A percentile compares a stretch with the other conserved stretches of the same genome.
phyloP scores from a whole-genome alignment of 1,140 invertebrate genomes.

The Dreissena rostriformis region DNA sequence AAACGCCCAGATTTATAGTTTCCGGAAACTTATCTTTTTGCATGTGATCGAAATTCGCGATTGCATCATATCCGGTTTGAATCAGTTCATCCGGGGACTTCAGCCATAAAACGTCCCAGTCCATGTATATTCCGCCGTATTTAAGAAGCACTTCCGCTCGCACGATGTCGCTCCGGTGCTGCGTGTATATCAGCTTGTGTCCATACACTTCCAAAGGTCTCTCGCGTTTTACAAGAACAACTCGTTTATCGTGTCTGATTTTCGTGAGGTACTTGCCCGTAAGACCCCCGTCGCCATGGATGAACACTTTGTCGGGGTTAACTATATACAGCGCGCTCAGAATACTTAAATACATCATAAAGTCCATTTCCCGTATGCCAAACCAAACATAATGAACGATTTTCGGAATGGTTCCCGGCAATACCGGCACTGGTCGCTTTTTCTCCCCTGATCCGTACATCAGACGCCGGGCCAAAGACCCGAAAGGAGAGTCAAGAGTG shows the following conservation, averaged over 20 bases:
- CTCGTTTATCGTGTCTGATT: conserved; percentile 60
- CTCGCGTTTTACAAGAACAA: conserved; percentile 66
- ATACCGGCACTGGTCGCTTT: conserved; percentile 18
- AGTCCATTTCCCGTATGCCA: conserved; percentile 60
- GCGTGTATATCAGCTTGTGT: conserved; percentile 63
- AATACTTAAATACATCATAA: conserved; percentile 73
- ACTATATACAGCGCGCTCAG: conserved; percentile 70
- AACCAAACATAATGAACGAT: conserved; percentile 75
- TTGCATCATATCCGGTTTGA: conserved; percentile 63
- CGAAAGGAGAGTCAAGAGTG: conserved; percentile 51
- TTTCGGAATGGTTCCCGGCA: conserved; percentile 67
- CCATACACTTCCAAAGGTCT: conserved; percentile 65
- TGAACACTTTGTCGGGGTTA: conserved; percentile 69
- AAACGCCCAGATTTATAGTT: conserved; percentile 73
- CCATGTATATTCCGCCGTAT: conserved; percentile 76
- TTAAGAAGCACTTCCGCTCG: conserved; percentile 71
- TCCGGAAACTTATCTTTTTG: conserved; percentile 64
- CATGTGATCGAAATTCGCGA: conserved; percentile 71
- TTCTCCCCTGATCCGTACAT: conserved; percentile 47
- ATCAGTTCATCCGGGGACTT: conserved; percentile 64
- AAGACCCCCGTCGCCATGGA: conserved; percentile 67
- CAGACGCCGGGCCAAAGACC: conserved; percentile 38
- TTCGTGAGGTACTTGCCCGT: conserved; percentile 66
- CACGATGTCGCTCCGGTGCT: conserved; percentile 74
- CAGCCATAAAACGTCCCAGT: conserved; percentile 76